Base-by-base conservation (phyloP, 2,113 vertebrate genomes). In the Fulmarus glacialis region DNA sequence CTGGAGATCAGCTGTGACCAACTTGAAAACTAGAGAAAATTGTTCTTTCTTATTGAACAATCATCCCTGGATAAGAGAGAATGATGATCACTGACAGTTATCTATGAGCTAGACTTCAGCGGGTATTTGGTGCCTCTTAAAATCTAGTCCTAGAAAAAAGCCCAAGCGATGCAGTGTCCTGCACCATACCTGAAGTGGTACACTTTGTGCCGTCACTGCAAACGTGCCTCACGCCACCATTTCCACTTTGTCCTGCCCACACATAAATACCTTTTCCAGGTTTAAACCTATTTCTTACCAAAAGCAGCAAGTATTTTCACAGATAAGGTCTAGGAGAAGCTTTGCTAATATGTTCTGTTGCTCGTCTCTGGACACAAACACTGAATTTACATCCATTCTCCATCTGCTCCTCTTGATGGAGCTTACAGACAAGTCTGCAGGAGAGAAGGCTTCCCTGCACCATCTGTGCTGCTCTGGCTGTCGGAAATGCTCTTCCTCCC, bases 261-360 rank as follows among this genome's bases (percentile, higher is more conserved):
- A 60, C 45, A 38, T 18, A 43, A 48, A 50, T 22, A 52, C 47
- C 26, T 77, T 36, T 80, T 26, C 74, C 50, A 68, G 34, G 23
- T 68, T 91, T 48, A 72, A 88, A 74, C n/a, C 56, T 78, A 34
- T 78, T 82, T 82, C 89, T 78, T 52, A 82, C n/a, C 43, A 48
- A 64, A 68, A 50, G 78, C 23, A 82, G 68, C 50, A 70, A 78
- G 38, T 27, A 56, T 56, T 82, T 78, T 24, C 48, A 40, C 42
- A 90, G 53, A 19, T 2, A n/a, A 73, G 26, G 34, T 30, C 58
- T 42, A 63, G 66, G 53, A 88, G 50, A 75, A 26, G 59, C 53
- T 94, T 64, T 90, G 84, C 73, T 50, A 42, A 10, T 42, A 36
- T 3, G 1, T 70, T 73, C 79, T 95, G 87, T 87, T 88, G 67